phyloP scores from a whole-genome alignment of 2,888 invertebrate species.

The Calliopum simillimum region DNA sequence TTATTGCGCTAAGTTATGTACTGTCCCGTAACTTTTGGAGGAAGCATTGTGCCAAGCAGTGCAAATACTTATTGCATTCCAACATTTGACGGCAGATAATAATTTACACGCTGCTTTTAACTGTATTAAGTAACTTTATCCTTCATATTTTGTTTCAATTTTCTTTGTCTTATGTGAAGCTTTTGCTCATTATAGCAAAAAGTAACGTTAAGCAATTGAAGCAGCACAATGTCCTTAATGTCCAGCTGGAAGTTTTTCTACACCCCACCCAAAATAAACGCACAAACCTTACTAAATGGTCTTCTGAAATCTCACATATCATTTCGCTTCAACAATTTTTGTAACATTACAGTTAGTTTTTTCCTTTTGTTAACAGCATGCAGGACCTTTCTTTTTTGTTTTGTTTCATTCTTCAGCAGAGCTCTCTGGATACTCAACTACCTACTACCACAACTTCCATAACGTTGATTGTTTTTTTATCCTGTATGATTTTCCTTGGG shows the following conservation, averaged over 20 bases:
- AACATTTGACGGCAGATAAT: background rate
- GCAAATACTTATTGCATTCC: too few species aligned
- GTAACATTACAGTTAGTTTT: constrained; percentile 4
- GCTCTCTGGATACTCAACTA: too few species aligned
- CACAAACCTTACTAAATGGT: background rate
- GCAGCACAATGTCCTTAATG: background rate
- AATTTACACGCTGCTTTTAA: constrained; percentile 12
- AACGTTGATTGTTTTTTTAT: background rate
- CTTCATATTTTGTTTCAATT: background rate
- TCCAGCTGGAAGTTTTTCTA: background rate
- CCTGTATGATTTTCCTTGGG: background rate
- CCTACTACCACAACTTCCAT: background rate
- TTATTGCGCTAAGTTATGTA: too few species aligned
- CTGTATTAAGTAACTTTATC: background rate
- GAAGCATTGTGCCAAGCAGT: too few species aligned
- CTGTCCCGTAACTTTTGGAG: too few species aligned
- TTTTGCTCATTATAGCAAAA: too few species aligned
- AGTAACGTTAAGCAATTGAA: too few species aligned
- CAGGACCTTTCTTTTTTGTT: background rate
- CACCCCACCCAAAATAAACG: background rate
- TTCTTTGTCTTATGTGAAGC: too few species aligned
- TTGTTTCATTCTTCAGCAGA: too few species aligned
- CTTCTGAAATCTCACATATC: constrained; percentile 18
- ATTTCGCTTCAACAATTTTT: constrained; percentile 21
- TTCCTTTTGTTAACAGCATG: background rate